These are phyloP conservation scores for Drosophila virilis DNA, from an alignment of 1,140 invertebrate genomes.

Conservation along the genomic window DNA sequence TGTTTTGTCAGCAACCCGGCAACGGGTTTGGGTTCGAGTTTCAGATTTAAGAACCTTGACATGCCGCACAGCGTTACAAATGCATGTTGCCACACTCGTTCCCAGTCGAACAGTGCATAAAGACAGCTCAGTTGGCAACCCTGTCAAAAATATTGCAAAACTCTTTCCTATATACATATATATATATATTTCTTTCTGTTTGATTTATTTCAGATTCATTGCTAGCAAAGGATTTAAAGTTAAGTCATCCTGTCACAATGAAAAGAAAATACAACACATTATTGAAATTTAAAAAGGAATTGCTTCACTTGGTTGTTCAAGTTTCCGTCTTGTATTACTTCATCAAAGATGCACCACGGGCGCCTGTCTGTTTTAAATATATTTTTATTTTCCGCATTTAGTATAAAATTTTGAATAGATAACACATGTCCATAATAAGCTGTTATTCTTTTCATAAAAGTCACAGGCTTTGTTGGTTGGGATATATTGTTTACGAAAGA, in stretches of 20 bases:
- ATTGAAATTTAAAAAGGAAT: too few species aligned
- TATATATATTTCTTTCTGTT: neutral
- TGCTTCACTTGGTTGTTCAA: too few species aligned
- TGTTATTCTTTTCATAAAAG: too few species aligned
- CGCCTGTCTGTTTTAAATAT: too few species aligned
- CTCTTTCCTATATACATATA: neutral
- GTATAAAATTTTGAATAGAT: too few species aligned
- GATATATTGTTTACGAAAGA: too few species aligned
- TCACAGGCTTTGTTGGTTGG: too few species aligned
- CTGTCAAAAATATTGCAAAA: slow-evolving; percentile 26
- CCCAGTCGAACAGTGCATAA: slow-evolving; percentile 31
- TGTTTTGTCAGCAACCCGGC: slow-evolving; percentile 42
- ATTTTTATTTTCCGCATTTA: too few species aligned
- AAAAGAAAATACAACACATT: neutral
- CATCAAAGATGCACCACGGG: too few species aligned
- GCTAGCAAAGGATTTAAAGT: neutral
- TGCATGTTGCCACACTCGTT: slow-evolving; percentile 11
- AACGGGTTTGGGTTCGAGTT: neutral
- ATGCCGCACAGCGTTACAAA: slow-evolving; percentile 42
- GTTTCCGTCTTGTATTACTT: too few species aligned
- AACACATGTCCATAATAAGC: too few species aligned
- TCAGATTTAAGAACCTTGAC: slow-evolving; percentile 60
- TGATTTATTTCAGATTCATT: slow-evolving; percentile 13
- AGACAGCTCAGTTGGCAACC: slow-evolving; percentile 48
- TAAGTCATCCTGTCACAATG: neutral